A percentile compares a stretch with the other conserved stretches of the same genome.
Conservation (phyloP, 2,888 invertebrate species). For the Unio pictorum region DNA sequence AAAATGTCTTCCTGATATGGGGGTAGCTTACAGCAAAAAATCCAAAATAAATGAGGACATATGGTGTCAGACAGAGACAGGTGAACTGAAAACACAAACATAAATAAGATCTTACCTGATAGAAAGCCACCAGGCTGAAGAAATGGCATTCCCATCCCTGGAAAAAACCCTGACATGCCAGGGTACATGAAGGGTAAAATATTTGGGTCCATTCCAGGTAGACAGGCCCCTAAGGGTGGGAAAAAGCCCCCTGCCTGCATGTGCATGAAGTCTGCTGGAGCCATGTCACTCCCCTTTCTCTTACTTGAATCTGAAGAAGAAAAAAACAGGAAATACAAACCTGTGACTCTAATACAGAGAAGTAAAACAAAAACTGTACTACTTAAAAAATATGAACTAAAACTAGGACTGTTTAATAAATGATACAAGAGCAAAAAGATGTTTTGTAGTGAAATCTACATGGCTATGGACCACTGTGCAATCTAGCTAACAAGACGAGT, state of each 20-base stretch:
- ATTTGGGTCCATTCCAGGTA: constrained; percentile 62
- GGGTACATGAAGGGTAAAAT: constrained; percentile 72
- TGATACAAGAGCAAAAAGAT: too few relatives aligned
- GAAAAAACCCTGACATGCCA: constrained; percentile 69
- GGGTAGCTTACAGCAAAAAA: too few relatives aligned
- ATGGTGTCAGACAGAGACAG: too few relatives aligned
- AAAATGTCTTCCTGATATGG: too few relatives aligned
- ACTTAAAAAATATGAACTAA: not conserved
- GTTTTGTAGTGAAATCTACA: too few relatives aligned
- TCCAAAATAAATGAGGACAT: too few relatives aligned
- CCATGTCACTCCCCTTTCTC: constrained; percentile 22
- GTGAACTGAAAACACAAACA: too few relatives aligned
- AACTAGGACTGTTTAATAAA: not conserved
- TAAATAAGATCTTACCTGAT: constrained; percentile 55
- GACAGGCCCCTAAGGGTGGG: constrained; percentile 59
- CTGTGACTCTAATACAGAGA: too few relatives aligned
- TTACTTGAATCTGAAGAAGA: constrained; percentile 7
- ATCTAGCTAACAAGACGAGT: too few relatives aligned
- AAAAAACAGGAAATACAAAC: not conserved
- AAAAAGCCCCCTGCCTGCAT: constrained; percentile 43
- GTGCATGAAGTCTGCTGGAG: constrained; percentile 19
- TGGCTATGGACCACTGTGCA: too few relatives aligned
- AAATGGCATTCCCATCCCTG: constrained; percentile 72
- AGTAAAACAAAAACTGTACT: not conserved
- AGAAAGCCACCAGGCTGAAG: constrained; percentile 74